These are phyloP conservation scores for Cynoglossus semilaevis DNA, from an alignment of 2,113 vertebrate genomes.

Conservation along the genomic window DNA sequence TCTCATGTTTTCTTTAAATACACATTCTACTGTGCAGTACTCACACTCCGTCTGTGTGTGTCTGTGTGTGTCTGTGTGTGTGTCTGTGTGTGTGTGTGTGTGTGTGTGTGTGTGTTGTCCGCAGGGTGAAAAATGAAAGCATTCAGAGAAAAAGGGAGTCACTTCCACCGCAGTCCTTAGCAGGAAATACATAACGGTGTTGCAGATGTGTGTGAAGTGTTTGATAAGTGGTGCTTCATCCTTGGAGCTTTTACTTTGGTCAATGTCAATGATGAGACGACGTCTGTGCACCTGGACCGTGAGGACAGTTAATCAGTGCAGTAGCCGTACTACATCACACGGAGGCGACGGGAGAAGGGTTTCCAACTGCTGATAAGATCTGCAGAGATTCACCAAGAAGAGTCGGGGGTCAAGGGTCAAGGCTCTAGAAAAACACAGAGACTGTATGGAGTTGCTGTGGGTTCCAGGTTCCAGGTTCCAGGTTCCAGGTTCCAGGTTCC, in stretches of 20 bases:
- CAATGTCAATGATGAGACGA: slow-evolving; percentile 25
- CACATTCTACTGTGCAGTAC: slow-evolving; percentile 45
- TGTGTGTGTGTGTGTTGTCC: too few relatives aligned
- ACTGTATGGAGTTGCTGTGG: too few relatives aligned
- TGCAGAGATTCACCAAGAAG: not conserved
- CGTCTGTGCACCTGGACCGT: slow-evolving; percentile 14
- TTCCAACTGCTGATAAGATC: not conserved
- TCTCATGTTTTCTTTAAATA: slow-evolving; percentile 40
- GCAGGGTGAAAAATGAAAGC: slow-evolving; percentile 42
- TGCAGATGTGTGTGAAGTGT: slow-evolving; percentile 38
- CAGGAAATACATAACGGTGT: slow-evolving; percentile 25
- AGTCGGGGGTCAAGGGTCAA: too few relatives aligned
- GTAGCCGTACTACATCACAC: slow-evolving; percentile 37
- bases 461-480: too few relatives aligned
- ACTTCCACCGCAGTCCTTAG: slow-evolving; percentile 22
- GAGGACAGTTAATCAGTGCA: slow-evolving; percentile 39
- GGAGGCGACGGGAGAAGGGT: not conserved
- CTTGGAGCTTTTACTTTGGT: slow-evolving; percentile 19
- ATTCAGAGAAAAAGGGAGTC: slow-evolving; percentile 25
- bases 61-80: too few relatives aligned
- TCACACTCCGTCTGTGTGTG: slow-evolving; percentile 41
- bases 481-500: too few relatives aligned
- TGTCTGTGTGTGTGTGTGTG: too few relatives aligned
- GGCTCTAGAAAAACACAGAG: too few relatives aligned
- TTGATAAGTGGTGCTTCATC: slow-evolving; percentile 49